Evolutionary conservation across 2,888 invertebrate genomes (phyloP), one percentile per base, ranked within the genome.

Genomic region (Encarsia formosa): DNA sequence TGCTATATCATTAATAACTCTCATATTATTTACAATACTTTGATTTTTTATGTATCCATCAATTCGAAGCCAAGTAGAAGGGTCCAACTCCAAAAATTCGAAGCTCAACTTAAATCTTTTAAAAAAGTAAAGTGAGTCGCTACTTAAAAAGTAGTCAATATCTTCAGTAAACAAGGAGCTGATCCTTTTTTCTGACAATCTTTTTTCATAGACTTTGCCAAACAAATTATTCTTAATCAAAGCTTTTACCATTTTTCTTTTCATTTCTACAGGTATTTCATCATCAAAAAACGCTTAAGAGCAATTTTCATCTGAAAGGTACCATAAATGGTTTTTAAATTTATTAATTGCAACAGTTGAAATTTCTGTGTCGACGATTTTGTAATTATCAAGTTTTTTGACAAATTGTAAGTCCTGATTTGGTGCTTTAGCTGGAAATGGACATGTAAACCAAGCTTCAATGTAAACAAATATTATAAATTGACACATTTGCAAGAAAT

Each of bases 401-500:
- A 59, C 15, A n/a, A 61, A 57, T 9, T 39, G 20, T 18, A 61
- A 52, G 49, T 62, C 59, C 13, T 49, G 20, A 13, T 55, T 44
- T 19, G 61, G 60, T 5, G 60, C 60, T 6, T 31, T 23, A 8
- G 49, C 23, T 8, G 61, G 54, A 22, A 40, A 42, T 5, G 55
- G 52, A 4, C 51, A 39, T 19, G 29, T 42, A 24, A 57, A 57
- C 63, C 60, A 64, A 16, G 34, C 42, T 48, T 59, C 50, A 3
- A 60, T 39, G 19, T 61, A 59, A 34, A 61, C 26, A 18, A 19
- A 35, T 18, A 61, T 51, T 24, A 60, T 22, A 44, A 61, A 62
- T 20, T 56, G 26, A 56, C 52, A 63, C 19, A 63, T 45, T 3
- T 59, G n/a, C n/a, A n/a, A n/a, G n/a, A n/a, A n/a, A 8, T 9